Evolutionary conservation across 2,888 invertebrate species (phyloP).

Genomic region (Agrotis exclamationis): DNA sequence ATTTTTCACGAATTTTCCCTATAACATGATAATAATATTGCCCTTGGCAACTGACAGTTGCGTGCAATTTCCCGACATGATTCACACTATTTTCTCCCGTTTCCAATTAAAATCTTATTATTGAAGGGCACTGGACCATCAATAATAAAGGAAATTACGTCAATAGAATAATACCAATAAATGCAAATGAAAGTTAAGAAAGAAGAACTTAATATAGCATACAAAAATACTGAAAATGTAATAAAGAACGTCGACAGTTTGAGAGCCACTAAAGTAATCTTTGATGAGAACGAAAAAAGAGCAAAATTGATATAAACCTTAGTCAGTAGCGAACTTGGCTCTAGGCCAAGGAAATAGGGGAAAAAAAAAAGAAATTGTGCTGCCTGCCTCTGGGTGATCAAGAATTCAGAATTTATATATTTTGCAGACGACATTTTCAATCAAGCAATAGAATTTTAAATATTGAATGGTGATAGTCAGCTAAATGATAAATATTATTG

Average conservation of each 20-base stretch:
- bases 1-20: too few species aligned
- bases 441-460: constrained; percentile 11
- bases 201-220: neutral
- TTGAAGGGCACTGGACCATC: too few species aligned
- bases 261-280: constrained; percentile 23
- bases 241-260: neutral
- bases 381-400: constrained; percentile 17
- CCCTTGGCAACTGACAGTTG: too few species aligned
- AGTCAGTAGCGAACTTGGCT: constrained; percentile 28
- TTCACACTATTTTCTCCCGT: too few species aligned
- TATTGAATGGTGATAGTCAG: neutral
- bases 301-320: constrained; percentile 27
- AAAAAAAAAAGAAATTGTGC: neutral
- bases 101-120: too few species aligned
- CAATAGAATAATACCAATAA: too few species aligned
- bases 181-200: neutral
- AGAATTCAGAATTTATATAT: constrained; percentile 3
- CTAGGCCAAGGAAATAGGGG: constrained; percentile 3
- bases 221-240: neutral
- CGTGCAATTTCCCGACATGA: too few species aligned
- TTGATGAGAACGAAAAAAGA: constrained; percentile 26
- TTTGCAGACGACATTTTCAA: constrained; percentile 6
- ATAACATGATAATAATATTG: too few species aligned
- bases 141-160: too few species aligned
- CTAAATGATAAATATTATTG: neutral